Evolutionary conservation across 2,797 vertebrate species (phyloP).

Genomic region (Capromys pilorides): DNA sequence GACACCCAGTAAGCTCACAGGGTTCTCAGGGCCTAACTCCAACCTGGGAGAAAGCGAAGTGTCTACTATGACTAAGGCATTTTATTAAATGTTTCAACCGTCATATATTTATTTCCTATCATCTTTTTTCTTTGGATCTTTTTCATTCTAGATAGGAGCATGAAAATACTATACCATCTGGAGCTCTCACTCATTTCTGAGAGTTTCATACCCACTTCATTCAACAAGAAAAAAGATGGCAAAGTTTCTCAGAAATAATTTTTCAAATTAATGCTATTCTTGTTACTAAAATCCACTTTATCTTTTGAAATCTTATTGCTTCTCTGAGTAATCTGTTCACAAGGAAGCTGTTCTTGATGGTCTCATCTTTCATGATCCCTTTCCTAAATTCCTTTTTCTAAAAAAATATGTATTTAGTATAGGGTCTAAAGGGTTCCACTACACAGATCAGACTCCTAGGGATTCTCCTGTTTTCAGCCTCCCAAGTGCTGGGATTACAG

Average conservation of each 20-base stretch:
- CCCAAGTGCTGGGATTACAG: too few relatives aligned
- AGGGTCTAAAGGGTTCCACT: too few relatives aligned
- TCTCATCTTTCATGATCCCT: background rate
- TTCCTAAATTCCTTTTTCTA: background rate
- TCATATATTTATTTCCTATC: background rate
- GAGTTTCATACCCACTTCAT: constrained; percentile 29
- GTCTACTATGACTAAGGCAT: rapidly evolving
- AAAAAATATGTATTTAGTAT: too few relatives aligned
- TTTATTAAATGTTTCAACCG: background rate
- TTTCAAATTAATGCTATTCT: constrained; percentile 31
- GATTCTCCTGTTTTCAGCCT: too few relatives aligned
- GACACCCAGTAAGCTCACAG: background rate
- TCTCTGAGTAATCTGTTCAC: constrained; percentile 36
- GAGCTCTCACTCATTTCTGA: constrained; percentile 46
- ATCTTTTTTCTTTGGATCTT: constrained; percentile 10
- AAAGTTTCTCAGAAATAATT: constrained; percentile 48
- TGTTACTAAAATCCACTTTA: constrained; percentile 6
- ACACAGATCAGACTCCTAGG: too few relatives aligned
- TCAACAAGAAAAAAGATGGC: constrained; percentile 40
- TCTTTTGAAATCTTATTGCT: constrained; percentile 39
- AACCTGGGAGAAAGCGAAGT: background rate
- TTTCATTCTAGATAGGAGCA: background rate
- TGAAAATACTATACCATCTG: constrained; percentile 36
- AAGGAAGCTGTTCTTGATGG: background rate
- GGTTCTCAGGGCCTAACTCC: background rate